Percentiles rank a stretch among this genome's conserved stretches.
phyloP scores from a whole-genome alignment of 37 sponge, comb jelly and placozoan species.

The Beroe forskalii region DNA sequence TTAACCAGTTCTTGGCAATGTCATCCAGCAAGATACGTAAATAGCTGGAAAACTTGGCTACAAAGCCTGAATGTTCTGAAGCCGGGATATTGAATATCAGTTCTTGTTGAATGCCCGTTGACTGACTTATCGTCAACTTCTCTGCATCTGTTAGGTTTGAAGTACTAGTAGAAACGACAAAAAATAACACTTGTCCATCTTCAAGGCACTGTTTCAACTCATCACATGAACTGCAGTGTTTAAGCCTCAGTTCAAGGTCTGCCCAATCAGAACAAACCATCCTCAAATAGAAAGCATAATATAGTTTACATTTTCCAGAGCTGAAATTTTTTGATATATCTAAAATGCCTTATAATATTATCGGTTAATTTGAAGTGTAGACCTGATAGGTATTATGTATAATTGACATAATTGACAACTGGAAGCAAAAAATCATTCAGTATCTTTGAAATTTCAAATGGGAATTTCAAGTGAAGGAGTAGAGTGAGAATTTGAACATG shows the following conservation, averaged over 20 bases:
- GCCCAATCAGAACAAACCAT: conserved; percentile 22
- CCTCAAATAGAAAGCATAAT: too few relatives aligned
- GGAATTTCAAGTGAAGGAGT: too few relatives aligned
- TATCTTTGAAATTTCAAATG: too few relatives aligned
- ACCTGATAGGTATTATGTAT: too few relatives aligned
- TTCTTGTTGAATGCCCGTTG: conserved; percentile 57
- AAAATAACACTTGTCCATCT: conserved; percentile 34
- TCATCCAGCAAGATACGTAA: background rate
- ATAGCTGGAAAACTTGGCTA: conserved; percentile 16
- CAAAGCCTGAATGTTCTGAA: conserved; percentile 19
- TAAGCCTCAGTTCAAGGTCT: background rate
- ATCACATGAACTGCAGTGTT: background rate
- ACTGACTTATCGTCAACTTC: conserved; percentile 32
- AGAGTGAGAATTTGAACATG: too few relatives aligned
- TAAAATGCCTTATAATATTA: too few relatives aligned
- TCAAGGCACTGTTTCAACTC: conserved; percentile 58
- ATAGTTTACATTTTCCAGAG: too few relatives aligned
- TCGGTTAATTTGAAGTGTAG: too few relatives aligned
- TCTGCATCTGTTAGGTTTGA: conserved; percentile 55
- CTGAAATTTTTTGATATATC: too few relatives aligned
- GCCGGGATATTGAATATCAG: conserved; percentile 34
- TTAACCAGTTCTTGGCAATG: conserved; percentile 25
- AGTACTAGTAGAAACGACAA: conserved; percentile 43
- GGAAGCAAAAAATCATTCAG: too few relatives aligned
- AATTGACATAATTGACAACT: too few relatives aligned